Evolutionary conservation across 2,888 invertebrate genomes (phyloP).

Genomic region (Morpho achilles): DNA sequence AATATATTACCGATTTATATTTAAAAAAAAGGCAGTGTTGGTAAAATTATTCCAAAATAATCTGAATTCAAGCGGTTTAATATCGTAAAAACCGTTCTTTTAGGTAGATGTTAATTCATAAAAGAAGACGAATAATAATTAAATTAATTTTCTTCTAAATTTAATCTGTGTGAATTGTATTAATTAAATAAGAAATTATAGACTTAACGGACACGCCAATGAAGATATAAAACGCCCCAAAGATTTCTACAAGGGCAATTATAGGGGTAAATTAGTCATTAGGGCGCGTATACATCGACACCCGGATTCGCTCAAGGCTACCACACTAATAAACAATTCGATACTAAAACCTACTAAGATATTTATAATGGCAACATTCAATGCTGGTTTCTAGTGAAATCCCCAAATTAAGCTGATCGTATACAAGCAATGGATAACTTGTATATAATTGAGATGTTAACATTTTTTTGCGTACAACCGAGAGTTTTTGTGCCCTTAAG

Average conservation of each 20-base stretch:
- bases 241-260: conserved; percentile 40
- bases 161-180: no score
- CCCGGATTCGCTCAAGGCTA: conserved; percentile 32
- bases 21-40: no score
- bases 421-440: background rate
- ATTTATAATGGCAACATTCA: conserved; percentile 11
- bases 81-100: no score
- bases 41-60: no score
- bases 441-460: background rate
- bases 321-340: conserved; percentile 30
- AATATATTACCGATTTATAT: no score
- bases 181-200: background rate
- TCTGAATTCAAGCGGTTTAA: no score
- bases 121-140: no score
- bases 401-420: background rate
- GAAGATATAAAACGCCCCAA: conserved; percentile 31
- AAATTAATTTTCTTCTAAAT: no score
- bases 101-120: no score
- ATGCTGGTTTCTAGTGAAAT: conserved; percentile 11
- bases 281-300: conserved; percentile 31
- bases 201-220: conserved; percentile 18
- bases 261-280: conserved; percentile 40
- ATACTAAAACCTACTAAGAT: background rate
- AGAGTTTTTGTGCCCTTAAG: conserved; percentile 26
- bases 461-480: conserved; percentile 9